Evolutionary conservation across 2,888 invertebrate genomes (phyloP).

Genomic region (Pristionchus exspectatus): DNA sequence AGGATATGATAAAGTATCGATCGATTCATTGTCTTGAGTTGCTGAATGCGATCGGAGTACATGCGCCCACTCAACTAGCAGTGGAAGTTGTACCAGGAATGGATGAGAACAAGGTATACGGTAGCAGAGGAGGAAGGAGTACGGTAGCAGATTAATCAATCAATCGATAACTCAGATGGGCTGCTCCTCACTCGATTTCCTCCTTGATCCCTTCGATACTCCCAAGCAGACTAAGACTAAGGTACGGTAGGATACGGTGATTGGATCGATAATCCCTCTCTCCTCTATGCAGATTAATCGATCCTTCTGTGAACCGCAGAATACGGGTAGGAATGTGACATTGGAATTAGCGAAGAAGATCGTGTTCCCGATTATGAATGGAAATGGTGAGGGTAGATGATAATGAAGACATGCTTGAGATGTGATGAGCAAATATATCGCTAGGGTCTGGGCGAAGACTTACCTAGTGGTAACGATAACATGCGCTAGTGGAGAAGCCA

Average conservation of each 20-base stretch:
- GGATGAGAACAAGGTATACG: constrained; percentile 63
- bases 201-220: constrained; percentile 74
- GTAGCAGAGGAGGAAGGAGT: neutral
- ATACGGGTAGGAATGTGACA: constrained; percentile 73
- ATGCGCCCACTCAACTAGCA: constrained; percentile 60
- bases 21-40: constrained; percentile 58
- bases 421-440: no score
- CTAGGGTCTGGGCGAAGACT: neutral
- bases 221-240: constrained; percentile 74
- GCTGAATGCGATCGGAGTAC: constrained; percentile 61
- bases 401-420: neutral
- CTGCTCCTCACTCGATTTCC: constrained; percentile 67
- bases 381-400: constrained; percentile 28
- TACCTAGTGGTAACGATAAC: neutral
- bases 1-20: neutral
- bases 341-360: constrained; percentile 69
- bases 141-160: neutral
- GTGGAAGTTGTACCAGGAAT: constrained; percentile 67
- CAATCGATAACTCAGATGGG: constrained; percentile 60
- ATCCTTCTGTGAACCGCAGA: constrained; percentile 77
- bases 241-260: constrained; percentile 56
- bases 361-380: constrained; percentile 69
- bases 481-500: no score
- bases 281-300: constrained; percentile 59
- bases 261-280: neutral